phyloP scores from a whole-genome alignment of 2,797 vertebrate species.

The Galagoides demidoff region DNA sequence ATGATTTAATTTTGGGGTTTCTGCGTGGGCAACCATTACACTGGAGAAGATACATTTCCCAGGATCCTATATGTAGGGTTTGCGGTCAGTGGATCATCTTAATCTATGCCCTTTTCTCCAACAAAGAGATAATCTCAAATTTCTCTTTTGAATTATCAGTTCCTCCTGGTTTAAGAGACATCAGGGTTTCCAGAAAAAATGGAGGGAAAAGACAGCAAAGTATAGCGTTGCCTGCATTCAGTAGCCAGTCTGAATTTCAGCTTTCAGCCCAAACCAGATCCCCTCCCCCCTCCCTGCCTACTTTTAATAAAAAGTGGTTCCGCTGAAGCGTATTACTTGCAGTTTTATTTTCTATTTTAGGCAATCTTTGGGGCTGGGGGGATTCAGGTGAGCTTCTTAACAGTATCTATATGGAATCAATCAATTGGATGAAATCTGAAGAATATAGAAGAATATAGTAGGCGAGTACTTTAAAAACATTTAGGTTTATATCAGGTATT shows the following conservation, averaged over 20 bases:
- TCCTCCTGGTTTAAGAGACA: conserved; percentile 3
- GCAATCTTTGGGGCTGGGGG: neutral
- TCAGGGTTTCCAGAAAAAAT: neutral
- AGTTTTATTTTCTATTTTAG: neutral
- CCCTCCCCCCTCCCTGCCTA: rapidly evolving
- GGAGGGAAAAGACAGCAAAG: neutral
- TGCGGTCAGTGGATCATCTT: neutral
- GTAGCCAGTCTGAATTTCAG: neutral
- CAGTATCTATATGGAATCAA: neutral
- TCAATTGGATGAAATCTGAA: neutral
- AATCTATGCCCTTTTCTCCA: neutral
- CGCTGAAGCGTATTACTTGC: neutral
- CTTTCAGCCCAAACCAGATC: neutral
- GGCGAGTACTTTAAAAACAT: neutral
- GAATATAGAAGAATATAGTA: neutral
- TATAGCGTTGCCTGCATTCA: neutral
- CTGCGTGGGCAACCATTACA: neutral
- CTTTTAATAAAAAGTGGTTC: neutral
- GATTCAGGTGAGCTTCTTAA: neutral
- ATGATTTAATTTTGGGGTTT: neutral
- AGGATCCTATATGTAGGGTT: neutral
- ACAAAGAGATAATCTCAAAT: neutral
- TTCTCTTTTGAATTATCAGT: neutral
- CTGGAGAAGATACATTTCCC: neutral
- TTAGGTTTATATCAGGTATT: neutral